Conservation (phyloP, 2,113 vertebrate genomes). For the Pantherophis guttatus region DNA sequence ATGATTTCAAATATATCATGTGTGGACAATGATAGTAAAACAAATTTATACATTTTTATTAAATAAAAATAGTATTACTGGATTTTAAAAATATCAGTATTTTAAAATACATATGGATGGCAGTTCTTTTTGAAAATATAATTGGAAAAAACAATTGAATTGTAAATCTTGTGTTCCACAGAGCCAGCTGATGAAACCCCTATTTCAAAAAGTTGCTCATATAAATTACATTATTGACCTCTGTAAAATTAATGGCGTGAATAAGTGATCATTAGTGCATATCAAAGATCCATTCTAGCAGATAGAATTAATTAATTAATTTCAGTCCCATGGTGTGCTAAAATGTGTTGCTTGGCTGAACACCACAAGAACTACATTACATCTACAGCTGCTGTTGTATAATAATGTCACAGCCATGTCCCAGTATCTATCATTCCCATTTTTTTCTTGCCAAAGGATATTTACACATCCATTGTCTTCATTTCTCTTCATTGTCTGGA, state of each 20-base stretch:
- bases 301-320: neutral
- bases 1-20: neutral
- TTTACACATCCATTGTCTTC: neutral
- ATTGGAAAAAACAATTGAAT: neutral
- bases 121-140: neutral
- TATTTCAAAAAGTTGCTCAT: neutral
- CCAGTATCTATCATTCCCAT: neutral
- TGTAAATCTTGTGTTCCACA: neutral
- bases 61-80: neutral
- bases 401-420: slow-evolving; percentile 2
- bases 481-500: no score
- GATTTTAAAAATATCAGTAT: neutral
- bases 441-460: neutral
- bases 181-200: neutral
- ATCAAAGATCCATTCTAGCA: slow-evolving; percentile 11
- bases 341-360: slow-evolving; percentile 22
- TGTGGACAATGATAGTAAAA: neutral
- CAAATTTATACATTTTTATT: neutral
- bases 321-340: neutral
- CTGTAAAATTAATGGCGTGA: slow-evolving; percentile 4
- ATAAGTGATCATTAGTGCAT: slow-evolving; percentile 6
- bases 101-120: neutral
- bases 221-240: slow-evolving; percentile 24
- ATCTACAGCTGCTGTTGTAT: slow-evolving; percentile 12
- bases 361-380: neutral